Evolutionary conservation across 2,797 vertebrate genomes (phyloP).

Genomic region (Naso thynnoides): DNA sequence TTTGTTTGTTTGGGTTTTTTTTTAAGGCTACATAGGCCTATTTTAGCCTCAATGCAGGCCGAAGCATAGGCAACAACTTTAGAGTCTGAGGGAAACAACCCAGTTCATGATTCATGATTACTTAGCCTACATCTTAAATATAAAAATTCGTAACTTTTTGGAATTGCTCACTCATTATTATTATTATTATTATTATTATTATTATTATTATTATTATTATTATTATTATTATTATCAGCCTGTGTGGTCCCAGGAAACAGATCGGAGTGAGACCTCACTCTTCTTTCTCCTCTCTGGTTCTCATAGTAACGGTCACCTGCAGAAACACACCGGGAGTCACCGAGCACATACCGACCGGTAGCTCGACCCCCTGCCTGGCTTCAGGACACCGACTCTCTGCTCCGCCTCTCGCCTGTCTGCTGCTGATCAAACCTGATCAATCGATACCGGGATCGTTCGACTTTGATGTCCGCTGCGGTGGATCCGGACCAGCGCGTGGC

Average conservation of each 20-base stretch:
- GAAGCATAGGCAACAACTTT: too few species aligned
- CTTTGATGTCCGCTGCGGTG: constrained; percentile 14
- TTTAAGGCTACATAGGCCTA: too few species aligned
- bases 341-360: constrained; percentile 23
- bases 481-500: constrained; percentile 56
- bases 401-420: neutral
- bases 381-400: neutral
- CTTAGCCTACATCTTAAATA: too few species aligned
- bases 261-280: constrained; percentile 42
- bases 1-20: too few species aligned
- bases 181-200: neutral
- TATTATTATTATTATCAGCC: too few species aligned
- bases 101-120: too few species aligned
- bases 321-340: constrained; percentile 64
- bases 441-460: constrained; percentile 40
- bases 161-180: too few species aligned
- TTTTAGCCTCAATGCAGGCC: too few species aligned
- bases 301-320: constrained; percentile 76
- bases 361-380: constrained; percentile 3
- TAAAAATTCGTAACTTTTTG: too few species aligned
- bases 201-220: too few species aligned
- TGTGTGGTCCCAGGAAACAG: neutral
- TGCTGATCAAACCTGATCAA: constrained; percentile 13
- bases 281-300: constrained; percentile 18
- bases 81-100: too few species aligned